phyloP scores from a whole-genome alignment of 1,140 invertebrate genomes.

The Palaemon carinicauda region DNA sequence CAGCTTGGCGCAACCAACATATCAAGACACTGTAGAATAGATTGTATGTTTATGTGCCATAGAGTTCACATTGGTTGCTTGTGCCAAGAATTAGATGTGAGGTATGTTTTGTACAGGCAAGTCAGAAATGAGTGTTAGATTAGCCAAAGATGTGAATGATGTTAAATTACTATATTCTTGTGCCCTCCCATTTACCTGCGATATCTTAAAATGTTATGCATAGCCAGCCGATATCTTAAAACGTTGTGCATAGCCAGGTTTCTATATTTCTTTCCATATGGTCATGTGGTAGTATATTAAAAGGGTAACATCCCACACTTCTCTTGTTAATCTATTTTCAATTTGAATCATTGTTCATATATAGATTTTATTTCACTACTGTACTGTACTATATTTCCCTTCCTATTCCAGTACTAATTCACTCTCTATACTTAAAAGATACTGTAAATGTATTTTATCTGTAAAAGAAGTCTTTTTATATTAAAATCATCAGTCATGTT shows the following conservation, averaged over 20 bases:
- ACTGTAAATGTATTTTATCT: no score
- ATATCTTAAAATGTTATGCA: neutral
- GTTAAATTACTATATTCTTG: constrained; percentile 44
- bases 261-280: constrained; percentile 2
- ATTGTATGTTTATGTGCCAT: constrained; percentile 49
- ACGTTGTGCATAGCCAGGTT: neutral
- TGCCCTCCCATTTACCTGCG: constrained; percentile 43
- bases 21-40: constrained; percentile 46
- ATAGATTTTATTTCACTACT: constrained; percentile 5
- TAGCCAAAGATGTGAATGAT: constrained; percentile 52
- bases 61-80: constrained; percentile 54
- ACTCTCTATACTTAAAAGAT: no score
- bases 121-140: constrained; percentile 42
- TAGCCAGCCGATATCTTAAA: neutral
- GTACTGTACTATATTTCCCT: neutral
- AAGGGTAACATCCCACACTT: neutral
- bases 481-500: no score
- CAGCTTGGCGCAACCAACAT: constrained; percentile 55
- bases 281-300: constrained; percentile 16
- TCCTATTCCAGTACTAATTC: neutral
- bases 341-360: neutral
- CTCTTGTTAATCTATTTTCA: neutral
- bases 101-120: constrained; percentile 49
- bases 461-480: no score
- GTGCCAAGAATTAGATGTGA: constrained; percentile 45